Percentiles rank a stretch among this genome's conserved stretches.
phyloP scores from a whole-genome alignment of 2,888 invertebrate genomes.

The Cataglyphis altisquamis region DNA sequence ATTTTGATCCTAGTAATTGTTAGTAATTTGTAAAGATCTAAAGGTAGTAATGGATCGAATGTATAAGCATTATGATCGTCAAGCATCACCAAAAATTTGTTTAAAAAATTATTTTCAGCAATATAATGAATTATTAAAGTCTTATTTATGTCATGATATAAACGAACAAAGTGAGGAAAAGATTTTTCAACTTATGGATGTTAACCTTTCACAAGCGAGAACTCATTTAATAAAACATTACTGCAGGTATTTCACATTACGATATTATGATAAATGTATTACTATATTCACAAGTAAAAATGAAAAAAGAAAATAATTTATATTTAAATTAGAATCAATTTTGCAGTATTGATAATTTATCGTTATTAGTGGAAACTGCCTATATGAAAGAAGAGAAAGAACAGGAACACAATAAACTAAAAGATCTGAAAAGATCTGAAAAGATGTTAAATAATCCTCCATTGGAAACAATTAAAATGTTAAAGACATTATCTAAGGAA shows the following conservation, averaged over 20 bases:
- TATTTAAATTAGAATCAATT: neutral
- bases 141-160: neutral
- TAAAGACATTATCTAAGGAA: slow-evolving; percentile 72
- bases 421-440: slow-evolving; percentile 61
- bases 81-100: slow-evolving; percentile 70
- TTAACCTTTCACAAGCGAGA: slow-evolving; percentile 84
- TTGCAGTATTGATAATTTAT: slow-evolving; percentile 79
- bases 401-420: slow-evolving; percentile 65
- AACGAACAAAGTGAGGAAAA: slow-evolving; percentile 36
- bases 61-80: slow-evolving; percentile 73
- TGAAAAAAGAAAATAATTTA: neutral
- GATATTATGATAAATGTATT: neutral
- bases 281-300: neutral
- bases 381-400: slow-evolving; percentile 49
- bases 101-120: slow-evolving; percentile 76
- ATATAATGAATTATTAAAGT: slow-evolving; percentile 61
- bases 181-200: slow-evolving; percentile 73
- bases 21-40: neutral
- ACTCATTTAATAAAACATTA: slow-evolving; percentile 85
- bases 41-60: slow-evolving; percentile 74
- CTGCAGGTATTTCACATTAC: slow-evolving; percentile 85
- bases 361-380: slow-evolving; percentile 70
- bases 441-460: slow-evolving; percentile 72
- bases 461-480: slow-evolving; percentile 77
- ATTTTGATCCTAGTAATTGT: neutral